Evolutionary conservation across 2,888 invertebrate genomes (phyloP).

Genomic region (Erpobdella octoculata): DNA sequence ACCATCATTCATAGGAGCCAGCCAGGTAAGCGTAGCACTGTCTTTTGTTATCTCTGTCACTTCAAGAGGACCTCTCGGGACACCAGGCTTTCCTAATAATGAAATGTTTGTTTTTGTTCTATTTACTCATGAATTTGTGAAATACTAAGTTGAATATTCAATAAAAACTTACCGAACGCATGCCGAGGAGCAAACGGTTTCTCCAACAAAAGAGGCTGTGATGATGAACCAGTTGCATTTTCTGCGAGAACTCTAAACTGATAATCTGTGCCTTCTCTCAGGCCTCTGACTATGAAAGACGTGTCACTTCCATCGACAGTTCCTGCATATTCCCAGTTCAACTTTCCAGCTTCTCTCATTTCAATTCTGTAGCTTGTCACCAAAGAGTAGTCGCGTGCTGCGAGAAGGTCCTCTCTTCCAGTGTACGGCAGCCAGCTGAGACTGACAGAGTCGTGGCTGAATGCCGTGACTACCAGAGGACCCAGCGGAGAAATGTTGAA

Average conservation of each 20-base stretch:
- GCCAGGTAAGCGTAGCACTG: conserved; percentile 66
- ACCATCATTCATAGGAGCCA: conserved; percentile 78
- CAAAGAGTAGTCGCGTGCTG: too few relatives aligned
- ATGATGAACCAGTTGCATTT: conserved; percentile 34
- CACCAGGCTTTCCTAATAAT: conserved; percentile 50
- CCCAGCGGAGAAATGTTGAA: conserved; percentile 28
- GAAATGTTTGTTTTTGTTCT: too few relatives aligned
- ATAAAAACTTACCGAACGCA: conserved; percentile 32
- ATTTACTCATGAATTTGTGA: too few relatives aligned
- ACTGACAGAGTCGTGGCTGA: conserved; percentile 65
- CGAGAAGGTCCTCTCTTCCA: conserved; percentile 37
- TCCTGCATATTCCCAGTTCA: conserved; percentile 34
- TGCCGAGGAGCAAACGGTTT: conserved; percentile 31
- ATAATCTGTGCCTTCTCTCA: conserved; percentile 47
- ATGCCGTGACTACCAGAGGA: conserved; percentile 34
- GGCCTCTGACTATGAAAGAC: conserved; percentile 34
- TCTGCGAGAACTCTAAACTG: conserved; percentile 48
- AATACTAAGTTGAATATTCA: too few relatives aligned
- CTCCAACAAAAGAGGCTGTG: conserved; percentile 33
- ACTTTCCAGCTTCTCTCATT: conserved; percentile 33
- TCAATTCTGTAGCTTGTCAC: conserved; percentile 40
- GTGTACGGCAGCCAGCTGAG: conserved; percentile 74
- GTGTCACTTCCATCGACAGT: conserved; percentile 34
- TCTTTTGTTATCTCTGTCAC: conserved; percentile 43
- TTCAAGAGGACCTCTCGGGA: conserved; percentile 69